Evolutionary conservation across 2,113 vertebrate species (phyloP).

Genomic region (Cottus gobio): DNA sequence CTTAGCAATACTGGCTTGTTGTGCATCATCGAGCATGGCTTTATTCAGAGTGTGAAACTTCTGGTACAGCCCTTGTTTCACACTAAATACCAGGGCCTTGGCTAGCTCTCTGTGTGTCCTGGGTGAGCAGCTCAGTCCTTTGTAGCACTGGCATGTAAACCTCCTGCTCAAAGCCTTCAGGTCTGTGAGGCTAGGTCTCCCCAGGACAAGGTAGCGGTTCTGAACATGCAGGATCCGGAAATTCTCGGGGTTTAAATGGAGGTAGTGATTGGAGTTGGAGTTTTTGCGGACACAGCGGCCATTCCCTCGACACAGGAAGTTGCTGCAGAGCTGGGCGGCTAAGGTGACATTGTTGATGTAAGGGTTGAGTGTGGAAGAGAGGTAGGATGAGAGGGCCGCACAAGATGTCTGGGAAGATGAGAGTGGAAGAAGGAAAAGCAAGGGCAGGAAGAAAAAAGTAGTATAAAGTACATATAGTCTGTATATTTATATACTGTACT

Average conservation of each 20-base stretch:
- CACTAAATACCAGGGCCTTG: constrained; percentile 44
- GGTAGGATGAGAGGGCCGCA: constrained; percentile 77
- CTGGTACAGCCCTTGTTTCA: constrained; percentile 30
- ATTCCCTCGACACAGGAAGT: constrained; percentile 81
- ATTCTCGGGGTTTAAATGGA: constrained; percentile 84
- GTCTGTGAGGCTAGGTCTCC: constrained; percentile 79
- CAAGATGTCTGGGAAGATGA: constrained; percentile 79
- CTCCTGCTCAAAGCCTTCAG: constrained; percentile 75
- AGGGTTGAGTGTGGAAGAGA: constrained; percentile 80
- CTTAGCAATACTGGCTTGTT: constrained; percentile 38
- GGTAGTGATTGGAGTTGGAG: constrained; percentile 83
- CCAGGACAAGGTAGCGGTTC: constrained; percentile 76
- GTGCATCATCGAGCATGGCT: constrained; percentile 10
- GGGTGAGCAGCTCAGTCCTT: constrained; percentile 74
- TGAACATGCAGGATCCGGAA: constrained; percentile 75
- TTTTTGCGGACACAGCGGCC: constrained; percentile 84
- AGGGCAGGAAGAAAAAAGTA: not conserved
- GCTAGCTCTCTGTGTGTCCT: constrained; percentile 41
- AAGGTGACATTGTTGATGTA: constrained; percentile 87
- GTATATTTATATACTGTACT: not conserved
- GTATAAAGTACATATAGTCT: not conserved
- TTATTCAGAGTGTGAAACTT: constrained; percentile 42
- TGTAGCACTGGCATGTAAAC: constrained; percentile 86
- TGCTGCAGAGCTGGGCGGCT: constrained; percentile 86
- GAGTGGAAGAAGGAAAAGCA: not conserved